A percentile compares a stretch with the other conserved stretches of the same genome.
Evolutionary conservation across 2,113 vertebrate genomes (phyloP).

Genomic region (Cygnus atratus): DNA sequence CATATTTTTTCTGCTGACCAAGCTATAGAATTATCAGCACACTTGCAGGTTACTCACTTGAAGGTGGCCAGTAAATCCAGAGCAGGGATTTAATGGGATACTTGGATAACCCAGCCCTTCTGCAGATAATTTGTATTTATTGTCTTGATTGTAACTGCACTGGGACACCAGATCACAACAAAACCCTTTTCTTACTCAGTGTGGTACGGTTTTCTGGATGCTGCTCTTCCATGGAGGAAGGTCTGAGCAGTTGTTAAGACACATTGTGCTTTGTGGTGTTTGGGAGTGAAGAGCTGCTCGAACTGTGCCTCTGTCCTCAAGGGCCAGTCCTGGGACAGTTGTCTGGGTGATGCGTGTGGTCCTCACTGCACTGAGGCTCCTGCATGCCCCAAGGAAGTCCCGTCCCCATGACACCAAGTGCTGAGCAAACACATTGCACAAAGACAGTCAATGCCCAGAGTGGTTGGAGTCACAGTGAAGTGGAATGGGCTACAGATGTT

Average conservation of each 20-base stretch:
- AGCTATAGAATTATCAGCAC: background rate
- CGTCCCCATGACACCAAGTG: no score
- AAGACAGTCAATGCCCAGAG: background rate
- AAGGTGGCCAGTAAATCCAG: background rate
- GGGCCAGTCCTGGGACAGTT: background rate
- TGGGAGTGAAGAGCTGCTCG: fast-evolving
- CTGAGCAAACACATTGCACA: background rate
- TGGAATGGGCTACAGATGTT: background rate
- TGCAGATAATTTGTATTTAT: background rate
- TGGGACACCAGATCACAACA: background rate
- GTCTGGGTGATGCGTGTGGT: background rate
- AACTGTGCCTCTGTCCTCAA: background rate
- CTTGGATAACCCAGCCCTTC: background rate
- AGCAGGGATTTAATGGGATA: background rate
- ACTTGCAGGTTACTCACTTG: background rate
- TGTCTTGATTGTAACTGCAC: no score
- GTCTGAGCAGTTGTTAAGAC: background rate
- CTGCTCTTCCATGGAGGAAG: background rate
- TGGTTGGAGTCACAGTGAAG: background rate
- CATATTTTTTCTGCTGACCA: background rate
- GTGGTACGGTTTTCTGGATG: background rate
- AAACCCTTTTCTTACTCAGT: background rate
- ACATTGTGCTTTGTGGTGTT: background rate
- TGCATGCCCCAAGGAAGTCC: fast-evolving
- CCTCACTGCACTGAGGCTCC: background rate